Evolutionary conservation across 2,113 vertebrate genomes (phyloP), one percentile per base, ranked within the genome.

Genomic region (Hydropotes inermis): DNA sequence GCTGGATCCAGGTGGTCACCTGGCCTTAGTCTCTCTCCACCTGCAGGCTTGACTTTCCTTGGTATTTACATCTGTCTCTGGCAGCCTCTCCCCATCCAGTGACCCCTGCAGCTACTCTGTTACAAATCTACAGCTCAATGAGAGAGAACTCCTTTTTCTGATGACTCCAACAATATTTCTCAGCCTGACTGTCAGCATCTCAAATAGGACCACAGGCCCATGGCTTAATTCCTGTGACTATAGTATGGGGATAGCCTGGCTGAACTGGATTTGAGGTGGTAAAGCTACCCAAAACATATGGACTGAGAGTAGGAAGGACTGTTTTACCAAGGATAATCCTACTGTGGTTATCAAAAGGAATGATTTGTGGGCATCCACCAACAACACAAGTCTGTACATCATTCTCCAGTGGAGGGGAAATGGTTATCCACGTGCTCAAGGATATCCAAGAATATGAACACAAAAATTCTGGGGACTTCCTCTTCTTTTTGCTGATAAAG

Each of bases 311-410:
- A 25, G 39, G 76, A n/a, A 64, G 54, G 6, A 15, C 13, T 5
- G 6, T 13, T 25, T 47, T 25, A 6, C 7, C 1, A 5, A 19
- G 58, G 39, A n/a, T 33, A n/a, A 33, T 8, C 5, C 1, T 7
- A 8, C 8, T 0, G 15, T 39, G 6, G 45, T 13, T n/a, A 16
- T 5, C 3, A 3, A 43, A 64, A 43, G 5, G 30, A 23, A 23
- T 4, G 28, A 6, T 17, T 27, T 23, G 19, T 21, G 15, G 15
- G 23, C 9, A 3, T n/a, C 64, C 1, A 28, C 23, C 27, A 23
- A 33, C 10, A 11, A 33, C 21, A 8, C n/a, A 52, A 5, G 7
- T 25, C 54, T 5, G 0, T 17, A 7, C 43, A 23, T 2, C 54
- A 10, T 14, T 30, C 39, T 70, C 47, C 15, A 7, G 1, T 7